Evolutionary conservation across 2,888 invertebrate species (phyloP), one percentile per base, ranked within the genome.

Genomic region (Physocephala rufipes): DNA sequence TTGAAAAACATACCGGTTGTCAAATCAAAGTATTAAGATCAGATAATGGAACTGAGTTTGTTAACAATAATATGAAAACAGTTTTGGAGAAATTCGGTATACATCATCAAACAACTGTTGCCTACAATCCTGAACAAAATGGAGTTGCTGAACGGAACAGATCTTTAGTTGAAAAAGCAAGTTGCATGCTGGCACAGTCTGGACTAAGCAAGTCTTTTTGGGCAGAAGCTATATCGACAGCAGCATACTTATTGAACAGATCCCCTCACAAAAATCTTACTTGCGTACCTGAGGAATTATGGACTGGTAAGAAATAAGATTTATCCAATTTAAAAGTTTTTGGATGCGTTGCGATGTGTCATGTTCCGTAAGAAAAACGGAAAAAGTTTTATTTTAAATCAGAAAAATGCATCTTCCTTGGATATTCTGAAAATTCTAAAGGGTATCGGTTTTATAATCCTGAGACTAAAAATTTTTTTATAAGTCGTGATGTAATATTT

Each of bases 1-100:
- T 43, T 66, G 24, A 71, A 43, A 51, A 61, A 66, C 28, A 66
- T 61, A 24, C 64, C 64, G 12, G 63, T 69, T 19, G 63, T 62
- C 58, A 61, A 66, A 47, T 69, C 61, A 47, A 69, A 65, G 62
- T 53, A 53, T 61, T 62, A 70, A 19, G 69, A 47, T 58, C 69
- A 66, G 28, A 55, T 43, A 55, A 66, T 69, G 28, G 62, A 63
- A 64, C 45, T 24, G 21, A 63, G 26, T 47, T n/a, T 45, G 24
- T 21, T 16, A 45, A 19, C 9, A 36, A 36, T 45, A 15, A 28
- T 49, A 49, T n/a, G 19, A 49, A 49, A 49, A 49, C 49, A n/a
- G 7, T 12, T 2, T 5, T 49, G 49, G 15, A 15, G 16, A 49
- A 49, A 49, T 15, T n/a, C 3, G 1, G 49, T 19, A 49, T 49